phyloP scores from a whole-genome alignment of 2,888 invertebrate genomes.

The Aproaerema taeniolella region DNA sequence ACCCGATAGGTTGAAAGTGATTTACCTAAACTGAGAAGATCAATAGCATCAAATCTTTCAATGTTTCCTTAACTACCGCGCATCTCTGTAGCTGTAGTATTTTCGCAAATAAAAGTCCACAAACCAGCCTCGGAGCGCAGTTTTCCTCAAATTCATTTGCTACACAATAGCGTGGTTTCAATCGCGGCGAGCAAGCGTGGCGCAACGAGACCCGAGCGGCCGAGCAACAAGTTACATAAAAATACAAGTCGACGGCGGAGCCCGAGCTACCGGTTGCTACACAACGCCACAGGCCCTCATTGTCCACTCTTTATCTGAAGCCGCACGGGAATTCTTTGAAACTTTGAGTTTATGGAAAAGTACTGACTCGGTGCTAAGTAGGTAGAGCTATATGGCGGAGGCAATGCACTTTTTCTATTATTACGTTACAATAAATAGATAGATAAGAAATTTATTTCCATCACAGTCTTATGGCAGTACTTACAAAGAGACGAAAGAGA shows the following conservation, averaged over 20 bases:
- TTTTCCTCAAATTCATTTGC: conserved; percentile 27
- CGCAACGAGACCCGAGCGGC: conserved; percentile 36
- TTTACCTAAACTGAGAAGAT: no score
- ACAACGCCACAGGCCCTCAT: conserved; percentile 22
- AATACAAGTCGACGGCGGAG: conserved; percentile 42
- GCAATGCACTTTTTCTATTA: no score
- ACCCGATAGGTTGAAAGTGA: no score
- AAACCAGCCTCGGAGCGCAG: not conserved
- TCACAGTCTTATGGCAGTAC: no score
- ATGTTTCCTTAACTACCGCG: no score
- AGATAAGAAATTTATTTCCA: no score
- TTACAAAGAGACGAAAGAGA: no score
- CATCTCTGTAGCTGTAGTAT: not conserved
- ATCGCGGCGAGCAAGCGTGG: conserved; percentile 32
- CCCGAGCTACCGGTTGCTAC: conserved; percentile 52
- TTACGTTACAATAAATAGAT: no score
- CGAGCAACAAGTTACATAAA: conserved; percentile 59
- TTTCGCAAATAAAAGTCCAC: not conserved
- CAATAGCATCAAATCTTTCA: no score
- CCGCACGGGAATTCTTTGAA: conserved; percentile 8
- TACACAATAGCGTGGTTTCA: conserved; percentile 20
- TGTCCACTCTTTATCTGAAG: conserved; percentile 41
- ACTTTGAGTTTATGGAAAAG: no score
- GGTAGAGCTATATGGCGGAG: no score
- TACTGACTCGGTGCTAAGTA: no score